phyloP scores from a whole-genome alignment of 2,888 invertebrate genomes.

The Lochmaea capreae region DNA sequence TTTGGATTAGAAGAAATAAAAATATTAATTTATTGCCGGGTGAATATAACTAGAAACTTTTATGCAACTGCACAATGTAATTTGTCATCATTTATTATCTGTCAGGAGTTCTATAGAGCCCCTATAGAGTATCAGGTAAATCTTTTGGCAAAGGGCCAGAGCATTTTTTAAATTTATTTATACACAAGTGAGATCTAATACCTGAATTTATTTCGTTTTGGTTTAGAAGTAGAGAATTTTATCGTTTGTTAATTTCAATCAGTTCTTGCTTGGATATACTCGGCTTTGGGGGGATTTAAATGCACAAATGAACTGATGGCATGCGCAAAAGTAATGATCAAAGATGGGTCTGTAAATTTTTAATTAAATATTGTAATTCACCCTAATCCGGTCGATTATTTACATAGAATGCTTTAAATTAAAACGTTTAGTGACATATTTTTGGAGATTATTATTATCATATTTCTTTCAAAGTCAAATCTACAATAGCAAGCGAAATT shows the following conservation, averaged over 20 bases:
- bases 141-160: neutral
- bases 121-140: neutral
- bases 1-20: neutral
- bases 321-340: constrained; percentile 63
- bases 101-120: constrained; percentile 49
- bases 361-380: constrained; percentile 43
- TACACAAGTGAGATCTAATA: neutral
- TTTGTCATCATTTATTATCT: constrained; percentile 61
- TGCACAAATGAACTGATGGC: constrained; percentile 49
- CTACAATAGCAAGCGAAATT: no score
- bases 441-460: no score
- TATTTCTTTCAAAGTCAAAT: no score
- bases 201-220: no score
- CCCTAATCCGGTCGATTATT: constrained; percentile 15
- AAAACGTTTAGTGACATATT: no score
- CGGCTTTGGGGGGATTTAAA: constrained; percentile 24
- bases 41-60: neutral
- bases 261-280: neutral
- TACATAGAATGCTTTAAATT: constrained; percentile 19
- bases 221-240: neutral
- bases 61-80: constrained; percentile 41
- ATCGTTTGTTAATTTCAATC: neutral
- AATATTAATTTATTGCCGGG: constrained; percentile 35
- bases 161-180: neutral
- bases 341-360: constrained; percentile 47